Evolutionary conservation across 2,888 invertebrate genomes (phyloP).

Genomic region (Drosophila pseudotalamancana): DNA sequence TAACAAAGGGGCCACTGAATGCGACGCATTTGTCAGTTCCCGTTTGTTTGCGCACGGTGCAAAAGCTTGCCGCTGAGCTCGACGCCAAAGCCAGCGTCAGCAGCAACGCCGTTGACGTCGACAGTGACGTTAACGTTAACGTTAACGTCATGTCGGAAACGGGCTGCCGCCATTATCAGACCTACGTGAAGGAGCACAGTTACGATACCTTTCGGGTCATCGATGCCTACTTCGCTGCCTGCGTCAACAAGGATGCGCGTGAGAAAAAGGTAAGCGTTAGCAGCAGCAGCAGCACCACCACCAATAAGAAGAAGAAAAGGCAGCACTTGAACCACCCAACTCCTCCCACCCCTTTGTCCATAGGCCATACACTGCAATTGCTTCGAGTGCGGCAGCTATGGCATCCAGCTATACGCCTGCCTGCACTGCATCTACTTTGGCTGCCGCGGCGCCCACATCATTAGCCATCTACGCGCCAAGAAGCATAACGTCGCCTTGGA

Average conservation of each 20-base stretch:
- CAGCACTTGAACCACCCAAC: background rate
- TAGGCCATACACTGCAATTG: slow-evolving; percentile 93
- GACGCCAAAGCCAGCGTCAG: slow-evolving; percentile 41
- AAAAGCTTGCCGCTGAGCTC: slow-evolving; percentile 57
- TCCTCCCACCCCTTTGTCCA: slow-evolving; percentile 56
- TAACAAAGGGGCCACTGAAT: slow-evolving; percentile 62
- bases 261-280: slow-evolving; percentile 89
- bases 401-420: slow-evolving; percentile 93
- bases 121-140: slow-evolving; percentile 20
- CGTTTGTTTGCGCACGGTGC: slow-evolving; percentile 60
- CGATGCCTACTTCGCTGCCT: slow-evolving; percentile 94
- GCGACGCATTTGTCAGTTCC: slow-evolving; percentile 48
- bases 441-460: slow-evolving; percentile 94
- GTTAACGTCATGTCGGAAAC: slow-evolving; percentile 79
- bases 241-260: slow-evolving; percentile 91
- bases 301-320: too few species aligned
- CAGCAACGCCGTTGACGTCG: slow-evolving; percentile 39
- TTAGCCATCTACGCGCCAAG: slow-evolving; percentile 92
- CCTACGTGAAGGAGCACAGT: slow-evolving; percentile 82
- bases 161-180: slow-evolving; percentile 83
- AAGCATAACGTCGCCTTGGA: slow-evolving; percentile 95
- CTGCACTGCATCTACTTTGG: slow-evolving; percentile 97
- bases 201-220: slow-evolving; percentile 87
- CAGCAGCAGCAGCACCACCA: background rate
- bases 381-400: slow-evolving; percentile 91